Evolutionary conservation across 2,888 invertebrate species (phyloP).

Genomic region (Drymonia ruficornis): DNA sequence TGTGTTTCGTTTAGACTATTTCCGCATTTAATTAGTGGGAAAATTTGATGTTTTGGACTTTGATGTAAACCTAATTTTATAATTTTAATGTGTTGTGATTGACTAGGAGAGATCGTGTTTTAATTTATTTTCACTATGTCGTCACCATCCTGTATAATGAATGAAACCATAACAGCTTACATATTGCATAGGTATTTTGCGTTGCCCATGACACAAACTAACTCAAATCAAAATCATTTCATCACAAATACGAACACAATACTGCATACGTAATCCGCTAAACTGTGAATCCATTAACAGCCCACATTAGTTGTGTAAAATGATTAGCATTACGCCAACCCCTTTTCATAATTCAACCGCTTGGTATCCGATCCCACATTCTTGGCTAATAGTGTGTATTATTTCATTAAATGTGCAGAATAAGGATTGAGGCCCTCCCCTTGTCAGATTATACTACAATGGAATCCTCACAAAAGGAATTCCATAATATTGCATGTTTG

Average conservation of each 20-base stretch:
- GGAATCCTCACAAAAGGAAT: slow-evolving; percentile 61
- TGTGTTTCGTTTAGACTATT: too few relatives aligned
- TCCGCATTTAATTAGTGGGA: too few relatives aligned
- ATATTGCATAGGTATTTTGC: too few relatives aligned
- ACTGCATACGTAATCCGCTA: background rate
- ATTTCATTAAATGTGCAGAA: slow-evolving; percentile 63
- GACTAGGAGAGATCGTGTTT: too few relatives aligned
- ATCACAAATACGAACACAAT: background rate
- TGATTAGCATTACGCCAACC: slow-evolving; percentile 27
- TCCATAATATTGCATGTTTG: slow-evolving; percentile 43
- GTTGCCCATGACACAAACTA: too few relatives aligned
- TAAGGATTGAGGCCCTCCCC: slow-evolving; percentile 54
- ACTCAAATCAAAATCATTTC: background rate
- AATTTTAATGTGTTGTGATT: too few relatives aligned
- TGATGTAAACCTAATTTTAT: too few relatives aligned
- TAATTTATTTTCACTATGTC: too few relatives aligned
- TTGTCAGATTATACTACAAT: slow-evolving; percentile 61
- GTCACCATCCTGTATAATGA: too few relatives aligned
- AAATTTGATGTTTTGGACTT: too few relatives aligned
- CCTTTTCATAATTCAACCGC: slow-evolving; percentile 33
- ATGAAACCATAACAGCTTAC: too few relatives aligned
- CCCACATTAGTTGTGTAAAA: slow-evolving; percentile 15
- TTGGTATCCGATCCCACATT: slow-evolving; percentile 38
- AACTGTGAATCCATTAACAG: slow-evolving; percentile 8
- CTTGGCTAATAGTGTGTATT: slow-evolving; percentile 53